phyloP scores from a whole-genome alignment of 2,888 invertebrate species.

The Dexiosoma caninum region DNA sequence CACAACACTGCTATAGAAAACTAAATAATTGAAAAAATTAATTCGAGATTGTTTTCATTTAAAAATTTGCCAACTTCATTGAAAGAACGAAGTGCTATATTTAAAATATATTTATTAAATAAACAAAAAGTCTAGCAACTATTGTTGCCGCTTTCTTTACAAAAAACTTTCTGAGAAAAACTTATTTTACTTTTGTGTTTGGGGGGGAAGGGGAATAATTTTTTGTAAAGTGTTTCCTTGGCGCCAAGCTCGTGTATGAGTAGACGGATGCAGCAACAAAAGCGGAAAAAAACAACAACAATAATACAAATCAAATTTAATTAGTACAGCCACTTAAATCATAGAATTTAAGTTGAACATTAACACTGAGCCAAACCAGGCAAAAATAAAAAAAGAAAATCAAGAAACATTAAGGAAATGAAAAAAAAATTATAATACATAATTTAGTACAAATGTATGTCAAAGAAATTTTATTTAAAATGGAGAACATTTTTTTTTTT shows the following conservation, averaged over 20 bases:
- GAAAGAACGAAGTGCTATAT: no score
- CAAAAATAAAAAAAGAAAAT: background rate
- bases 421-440: no score
- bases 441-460: no score
- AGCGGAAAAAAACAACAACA: no score
- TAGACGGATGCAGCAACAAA: background rate
- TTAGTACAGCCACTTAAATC: background rate
- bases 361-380: background rate
- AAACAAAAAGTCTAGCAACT: no score
- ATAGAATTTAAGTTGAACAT: slow-evolving; percentile 3
- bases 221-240: background rate
- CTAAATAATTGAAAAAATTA: no score
- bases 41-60: no score
- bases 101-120: no score
- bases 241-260: background rate
- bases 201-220: background rate
- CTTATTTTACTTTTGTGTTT: background rate
- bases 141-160: background rate
- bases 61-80: no score
- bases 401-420: no score
- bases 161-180: background rate
- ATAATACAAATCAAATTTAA: background rate
- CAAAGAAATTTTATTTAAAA: background rate
- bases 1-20: no score
- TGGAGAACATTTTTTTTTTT: no score